Conservation (phyloP, 2,113 vertebrate genomes). For the Laticauda colubrina region DNA sequence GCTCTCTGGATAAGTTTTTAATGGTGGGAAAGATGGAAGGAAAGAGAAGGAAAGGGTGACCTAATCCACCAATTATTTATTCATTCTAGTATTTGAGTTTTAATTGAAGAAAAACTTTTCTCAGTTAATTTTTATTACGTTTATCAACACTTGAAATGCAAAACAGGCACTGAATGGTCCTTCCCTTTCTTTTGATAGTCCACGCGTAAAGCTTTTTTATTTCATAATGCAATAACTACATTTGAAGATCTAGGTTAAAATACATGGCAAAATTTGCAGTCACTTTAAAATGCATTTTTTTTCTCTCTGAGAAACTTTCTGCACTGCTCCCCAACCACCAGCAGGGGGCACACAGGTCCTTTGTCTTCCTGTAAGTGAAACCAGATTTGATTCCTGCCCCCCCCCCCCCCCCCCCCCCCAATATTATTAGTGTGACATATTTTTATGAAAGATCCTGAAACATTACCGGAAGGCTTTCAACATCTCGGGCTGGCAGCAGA, state of each 20-base stretch:
- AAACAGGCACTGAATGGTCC: neutral
- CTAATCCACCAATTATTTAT: neutral
- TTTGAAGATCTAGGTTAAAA: neutral
- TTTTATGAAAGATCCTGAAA: neutral
- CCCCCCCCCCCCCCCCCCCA: no score
- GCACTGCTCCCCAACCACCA: neutral
- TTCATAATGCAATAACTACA: neutral
- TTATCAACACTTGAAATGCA: neutral
- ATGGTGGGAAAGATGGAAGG: neutral
- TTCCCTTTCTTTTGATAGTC: neutral
- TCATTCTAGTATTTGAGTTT: neutral
- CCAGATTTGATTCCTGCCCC: neutral
- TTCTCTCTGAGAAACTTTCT: neutral
- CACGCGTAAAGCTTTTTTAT: neutral
- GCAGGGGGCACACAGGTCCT: neutral
- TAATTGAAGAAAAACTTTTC: neutral
- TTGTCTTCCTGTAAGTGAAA: neutral
- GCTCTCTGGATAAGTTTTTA: neutral
- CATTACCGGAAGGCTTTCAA: neutral
- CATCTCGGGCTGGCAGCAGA: neutral
- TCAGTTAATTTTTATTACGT: neutral
- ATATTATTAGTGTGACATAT: neutral
- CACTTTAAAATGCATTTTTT: neutral
- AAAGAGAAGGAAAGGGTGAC: neutral
- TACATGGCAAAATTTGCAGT: neutral